A percentile compares a stretch with the other conserved stretches of the same genome.
phyloP scores from a whole-genome alignment of 2,888 invertebrate species.

The Seira sanloemensis region DNA sequence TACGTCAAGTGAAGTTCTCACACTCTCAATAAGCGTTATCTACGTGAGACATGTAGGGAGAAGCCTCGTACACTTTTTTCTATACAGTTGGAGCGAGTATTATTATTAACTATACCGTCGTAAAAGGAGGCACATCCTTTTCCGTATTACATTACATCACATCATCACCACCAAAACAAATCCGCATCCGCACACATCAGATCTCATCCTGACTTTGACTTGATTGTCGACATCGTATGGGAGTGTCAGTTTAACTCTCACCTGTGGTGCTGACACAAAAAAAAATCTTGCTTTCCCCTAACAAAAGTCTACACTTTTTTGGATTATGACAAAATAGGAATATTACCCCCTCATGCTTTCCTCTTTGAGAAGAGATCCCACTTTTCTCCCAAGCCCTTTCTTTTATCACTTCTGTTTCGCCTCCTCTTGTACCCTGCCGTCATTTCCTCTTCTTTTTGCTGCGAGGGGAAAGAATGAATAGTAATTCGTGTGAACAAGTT shows the following conservation, averaged over 20 bases:
- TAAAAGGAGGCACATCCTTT: slow-evolving; percentile 7
- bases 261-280: slow-evolving; percentile 59
- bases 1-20: slow-evolving; percentile 8
- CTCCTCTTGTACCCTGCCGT: background rate
- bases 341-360: slow-evolving; percentile 12
- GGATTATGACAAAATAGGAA: slow-evolving; percentile 2
- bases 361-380: background rate
- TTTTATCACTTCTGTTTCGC: background rate
- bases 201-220: slow-evolving; percentile 49
- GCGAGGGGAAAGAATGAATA: slow-evolving; percentile 41
- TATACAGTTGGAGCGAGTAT: no score
- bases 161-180: slow-evolving; percentile 16
- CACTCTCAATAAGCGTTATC: slow-evolving; percentile 6
- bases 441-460: slow-evolving; percentile 13
- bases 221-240: slow-evolving; percentile 53
- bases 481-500: slow-evolving; percentile 61
- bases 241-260: slow-evolving; percentile 62
- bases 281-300: background rate
- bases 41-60: background rate
- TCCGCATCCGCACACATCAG: slow-evolving; percentile 13
- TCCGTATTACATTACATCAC: slow-evolving; percentile 10
- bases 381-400: background rate
- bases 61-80: background rate
- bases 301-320: slow-evolving; percentile 11
- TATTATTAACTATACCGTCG: background rate